Base-by-base conservation (phyloP, 2,113 vertebrate genomes). In the Theropithecus gelada region DNA sequence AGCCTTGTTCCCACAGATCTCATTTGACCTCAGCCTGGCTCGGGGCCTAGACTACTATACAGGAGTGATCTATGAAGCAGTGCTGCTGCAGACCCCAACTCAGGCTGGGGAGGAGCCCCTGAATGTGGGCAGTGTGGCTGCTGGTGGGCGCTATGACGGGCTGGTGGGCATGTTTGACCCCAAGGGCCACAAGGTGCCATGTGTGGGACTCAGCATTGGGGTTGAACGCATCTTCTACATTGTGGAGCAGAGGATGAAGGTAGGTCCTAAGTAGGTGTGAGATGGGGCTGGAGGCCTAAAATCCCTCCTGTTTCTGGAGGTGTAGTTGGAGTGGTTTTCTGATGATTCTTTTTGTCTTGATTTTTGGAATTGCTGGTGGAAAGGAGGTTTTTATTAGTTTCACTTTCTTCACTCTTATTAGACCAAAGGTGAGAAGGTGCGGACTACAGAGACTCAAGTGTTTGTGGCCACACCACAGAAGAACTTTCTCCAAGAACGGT, bases 171-270 rank as follows among this genome's bases (percentile, higher is more conserved):
- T 99, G 98, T 99, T 99, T 86, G 99, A 99, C 97, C 98, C 99
- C 61, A 99, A 98, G 43, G 99, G 98, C 78, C 98, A 98, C 88
- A 99, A 99, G 68, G 99, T 99, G 91, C 99, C 99, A 0, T 99
- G 99, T 1, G 99, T 99, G 76, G 99, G 99, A 0, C 99, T 99
- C 97, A 99, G 99, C 98, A 99, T 99, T 16, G 99, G 99, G 1
- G 99, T 99, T 0, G 99, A 99, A 98, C 98, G 99, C 92, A 98
- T 99, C 97, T 99, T 99, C 98, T 97, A 98, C 72, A 99, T 99
- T 98, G 97, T 99, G 98, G 99, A 99, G 90, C 99, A 99, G 98
- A 99, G 98, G 76, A 98, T 99, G 4, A 98, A 99, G 99, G 99
- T 99, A 82, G 45, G 87, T 96, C 35, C 70, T 93, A 32, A 25